Evolutionary conservation across 2,888 invertebrate species (phyloP).

Genomic region (Frankliniella intonsa): DNA sequence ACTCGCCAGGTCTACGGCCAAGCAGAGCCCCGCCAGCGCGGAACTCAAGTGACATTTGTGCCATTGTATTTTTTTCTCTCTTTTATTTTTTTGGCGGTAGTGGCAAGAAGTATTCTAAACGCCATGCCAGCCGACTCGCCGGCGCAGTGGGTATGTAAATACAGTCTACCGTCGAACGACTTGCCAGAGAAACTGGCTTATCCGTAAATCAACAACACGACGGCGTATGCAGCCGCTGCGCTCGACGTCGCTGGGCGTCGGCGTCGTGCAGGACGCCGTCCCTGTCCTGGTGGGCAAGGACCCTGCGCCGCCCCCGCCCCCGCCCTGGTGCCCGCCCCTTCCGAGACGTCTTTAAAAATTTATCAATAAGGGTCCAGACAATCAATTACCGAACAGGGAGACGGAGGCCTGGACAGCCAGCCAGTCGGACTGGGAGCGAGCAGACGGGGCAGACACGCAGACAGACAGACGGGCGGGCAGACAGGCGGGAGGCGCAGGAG

Average conservation of each 20-base stretch:
- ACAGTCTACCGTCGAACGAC: neutral
- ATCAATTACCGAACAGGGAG: neutral
- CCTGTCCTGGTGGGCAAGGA: neutral
- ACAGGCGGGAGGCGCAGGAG: neutral
- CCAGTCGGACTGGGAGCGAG: neutral
- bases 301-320: neutral
- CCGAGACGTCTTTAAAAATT: neutral
- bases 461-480: neutral
- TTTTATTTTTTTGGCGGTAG: too few species aligned
- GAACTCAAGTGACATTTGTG: too few species aligned
- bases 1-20: neutral
- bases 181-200: neutral
- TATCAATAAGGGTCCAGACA: conserved; percentile 22
- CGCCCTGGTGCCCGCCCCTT: neutral
- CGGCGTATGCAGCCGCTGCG: neutral
- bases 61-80: too few species aligned
- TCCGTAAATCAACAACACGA: neutral
- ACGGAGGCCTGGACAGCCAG: neutral
- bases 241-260: neutral
- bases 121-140: neutral
- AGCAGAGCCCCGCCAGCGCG: neutral
- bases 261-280: neutral
- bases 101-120: too few species aligned
- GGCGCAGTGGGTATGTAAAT: neutral
- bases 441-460: too few species aligned